Percentiles rank a stretch among this genome's conserved stretches.
Conservation (phyloP, 2,797 vertebrate genomes). For the Parauchenoglanis punctatus region DNA sequence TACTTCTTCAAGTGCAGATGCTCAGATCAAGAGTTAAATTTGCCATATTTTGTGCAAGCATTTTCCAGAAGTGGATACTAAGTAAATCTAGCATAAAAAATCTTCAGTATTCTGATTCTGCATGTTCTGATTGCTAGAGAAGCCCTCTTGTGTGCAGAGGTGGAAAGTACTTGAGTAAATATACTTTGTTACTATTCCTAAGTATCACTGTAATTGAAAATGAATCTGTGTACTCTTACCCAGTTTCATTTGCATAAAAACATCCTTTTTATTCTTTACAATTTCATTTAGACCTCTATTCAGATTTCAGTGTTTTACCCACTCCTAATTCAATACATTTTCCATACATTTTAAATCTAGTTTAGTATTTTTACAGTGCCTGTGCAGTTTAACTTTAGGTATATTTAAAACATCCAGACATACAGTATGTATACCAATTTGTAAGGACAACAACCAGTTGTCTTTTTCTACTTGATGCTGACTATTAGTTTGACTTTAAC, state of each 20-base stretch:
- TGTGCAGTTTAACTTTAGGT: neutral
- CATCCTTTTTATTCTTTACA: neutral
- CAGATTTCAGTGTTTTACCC: neutral
- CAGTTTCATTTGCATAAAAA: neutral
- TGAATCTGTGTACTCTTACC: neutral
- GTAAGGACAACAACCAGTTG: neutral
- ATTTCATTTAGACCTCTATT: neutral
- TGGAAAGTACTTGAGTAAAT: constrained; percentile 2
- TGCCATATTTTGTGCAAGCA: neutral
- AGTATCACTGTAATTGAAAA: neutral
- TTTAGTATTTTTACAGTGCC: neutral
- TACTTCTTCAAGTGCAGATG: neutral
- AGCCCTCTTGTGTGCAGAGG: neutral
- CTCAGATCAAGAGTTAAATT: neutral
- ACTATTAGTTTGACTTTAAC: neutral
- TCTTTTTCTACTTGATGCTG: neutral
- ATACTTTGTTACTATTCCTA: neutral
- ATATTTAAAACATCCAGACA: neutral
- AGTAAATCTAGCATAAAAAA: neutral
- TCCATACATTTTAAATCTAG: neutral
- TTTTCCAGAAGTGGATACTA: neutral
- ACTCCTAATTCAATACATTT: neutral
- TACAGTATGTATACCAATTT: neutral
- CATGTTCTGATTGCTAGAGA: neutral
- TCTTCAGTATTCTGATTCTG: neutral